Evolutionary conservation across 1,140 invertebrate genomes (phyloP), one percentile per base, ranked within the genome.

Genomic region (Musca vetustissima): DNA sequence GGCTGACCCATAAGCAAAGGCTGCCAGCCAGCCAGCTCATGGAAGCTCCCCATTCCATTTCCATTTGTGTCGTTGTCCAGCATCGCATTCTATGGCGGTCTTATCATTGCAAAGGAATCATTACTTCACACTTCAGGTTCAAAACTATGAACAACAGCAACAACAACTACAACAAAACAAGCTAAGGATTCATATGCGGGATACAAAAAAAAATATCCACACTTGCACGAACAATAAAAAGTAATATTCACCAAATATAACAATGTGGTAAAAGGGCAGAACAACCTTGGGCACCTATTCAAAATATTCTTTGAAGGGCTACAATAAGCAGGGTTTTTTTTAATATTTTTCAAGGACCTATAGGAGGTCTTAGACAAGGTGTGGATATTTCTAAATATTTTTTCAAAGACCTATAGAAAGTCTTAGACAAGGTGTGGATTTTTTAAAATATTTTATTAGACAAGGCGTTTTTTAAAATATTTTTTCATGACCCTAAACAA

Each of bases 51-150:
- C 36, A n/a, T 17, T 21, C 57, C 36, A 11, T 43, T 36, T 2
- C 0, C 21, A 6, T 57, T 57, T 28, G 28, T 28, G 8, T 28
- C 28, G 28, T 28, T n/a, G 57, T 28, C n/a, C 36, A 43, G 36
- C 28, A 7, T 43, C 4, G 6, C 28, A 43, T 61, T 61, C 32
- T 61, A 32, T 36, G 22, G 36, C 57, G n/a, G 36, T 66, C 64
- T 66, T 66, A 66, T 66, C 64, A 48, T 66, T 52, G 48, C 64
- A 15, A 66, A 66, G 64, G 64, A 66, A 66, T 66, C 64, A 66
- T 66, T 66, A 66, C 24, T 66, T 66, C 64, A 66, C 64, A 66
- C 64, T 66, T 66, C 64, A 52, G 28, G 64, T 49, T 52, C 22
- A 43, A 36, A 43, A 36, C 57, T 61, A 61, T 61, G 57, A 61